phyloP scores from a whole-genome alignment of 2,888 invertebrate genomes.

The Pseudanteris insignis region DNA sequence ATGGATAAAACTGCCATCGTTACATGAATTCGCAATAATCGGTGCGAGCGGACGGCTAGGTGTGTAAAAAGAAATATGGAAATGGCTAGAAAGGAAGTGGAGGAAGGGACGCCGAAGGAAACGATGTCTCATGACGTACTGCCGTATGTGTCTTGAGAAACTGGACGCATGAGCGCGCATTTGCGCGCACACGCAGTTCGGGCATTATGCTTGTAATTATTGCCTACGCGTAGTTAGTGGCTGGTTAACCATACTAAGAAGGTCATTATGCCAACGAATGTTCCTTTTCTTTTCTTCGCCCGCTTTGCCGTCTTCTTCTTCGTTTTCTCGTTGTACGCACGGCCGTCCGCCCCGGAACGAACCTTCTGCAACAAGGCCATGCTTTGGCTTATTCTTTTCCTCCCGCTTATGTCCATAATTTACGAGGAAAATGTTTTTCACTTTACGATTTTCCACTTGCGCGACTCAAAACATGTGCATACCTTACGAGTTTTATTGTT shows the following conservation, averaged over 20 bases:
- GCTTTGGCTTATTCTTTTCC: conserved; percentile 21
- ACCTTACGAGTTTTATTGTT: conserved; percentile 20
- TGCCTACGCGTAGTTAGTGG: conserved; percentile 58
- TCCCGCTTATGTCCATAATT: conserved; percentile 28
- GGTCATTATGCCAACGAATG: conserved; percentile 59
- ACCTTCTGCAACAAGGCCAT: conserved; percentile 6
- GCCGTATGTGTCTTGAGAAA: conserved; percentile 55
- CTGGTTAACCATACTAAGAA: conserved; percentile 63
- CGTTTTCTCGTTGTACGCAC: too few relatives aligned
- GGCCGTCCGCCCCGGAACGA: too few relatives aligned
- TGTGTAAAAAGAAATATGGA: conserved; percentile 37
- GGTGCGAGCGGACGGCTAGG: conserved; percentile 33
- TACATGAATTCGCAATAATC: conserved; percentile 49
- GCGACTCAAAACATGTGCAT: too few relatives aligned
- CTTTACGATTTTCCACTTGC: conserved; percentile 14
- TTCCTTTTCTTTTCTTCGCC: conserved; percentile 43
- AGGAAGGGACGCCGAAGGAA: conserved; percentile 40
- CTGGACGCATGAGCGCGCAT: conserved; percentile 59
- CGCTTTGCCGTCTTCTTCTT: not conserved
- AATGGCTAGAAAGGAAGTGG: conserved; percentile 13
- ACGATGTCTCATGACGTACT: conserved; percentile 45
- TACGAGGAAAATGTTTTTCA: conserved; percentile 34
- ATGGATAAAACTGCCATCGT: conserved; percentile 52
- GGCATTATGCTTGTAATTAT: conserved; percentile 59
- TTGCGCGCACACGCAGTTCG: conserved; percentile 57